Conservation (phyloP, 2,888 invertebrate species). For the Oxyteleia sp. region DNA sequence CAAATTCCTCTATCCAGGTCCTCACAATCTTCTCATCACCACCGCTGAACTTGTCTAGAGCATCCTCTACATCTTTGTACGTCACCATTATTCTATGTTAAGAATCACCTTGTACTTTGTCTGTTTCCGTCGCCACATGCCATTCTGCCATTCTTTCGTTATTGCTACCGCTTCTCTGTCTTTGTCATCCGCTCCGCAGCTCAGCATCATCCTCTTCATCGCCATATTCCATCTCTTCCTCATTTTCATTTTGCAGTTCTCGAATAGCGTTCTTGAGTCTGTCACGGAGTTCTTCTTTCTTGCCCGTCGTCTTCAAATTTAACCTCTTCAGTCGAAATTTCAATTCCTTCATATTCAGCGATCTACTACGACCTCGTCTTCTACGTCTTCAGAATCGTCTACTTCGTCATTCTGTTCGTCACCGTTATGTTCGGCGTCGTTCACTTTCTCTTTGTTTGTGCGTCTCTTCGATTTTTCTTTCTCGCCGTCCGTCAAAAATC, state of each 20-base stretch:
- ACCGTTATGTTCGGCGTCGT: not conserved
- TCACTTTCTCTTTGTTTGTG: too few species aligned
- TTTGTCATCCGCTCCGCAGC: not conserved
- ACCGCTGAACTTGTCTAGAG: constrained; percentile 55
- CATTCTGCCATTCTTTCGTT: not conserved
- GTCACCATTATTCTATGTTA: constrained; percentile 9
- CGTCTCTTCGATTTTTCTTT: too few species aligned
- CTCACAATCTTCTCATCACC: constrained; percentile 35
- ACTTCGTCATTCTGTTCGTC: not conserved
- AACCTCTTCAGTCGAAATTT: constrained; percentile 1
- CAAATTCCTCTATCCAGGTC: constrained; percentile 32
- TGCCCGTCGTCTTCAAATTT: constrained; percentile 3
- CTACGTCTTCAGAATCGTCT: not conserved
- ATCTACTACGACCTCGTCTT: too few species aligned
- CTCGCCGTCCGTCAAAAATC: constrained; percentile 24
- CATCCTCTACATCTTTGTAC: constrained; percentile 60
- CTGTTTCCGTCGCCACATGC: not conserved
- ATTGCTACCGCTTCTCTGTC: not conserved
- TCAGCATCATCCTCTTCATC: not conserved
- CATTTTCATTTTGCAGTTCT: not conserved
- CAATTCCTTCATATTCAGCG: not conserved
- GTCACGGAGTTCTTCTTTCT: not conserved
- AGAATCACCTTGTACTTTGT: not conserved
- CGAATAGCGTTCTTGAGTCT: not conserved
- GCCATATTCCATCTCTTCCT: not conserved